Evolutionary conservation across 1,140 invertebrate genomes (phyloP).

Genomic region (Phenacoccus solenopsis): DNA sequence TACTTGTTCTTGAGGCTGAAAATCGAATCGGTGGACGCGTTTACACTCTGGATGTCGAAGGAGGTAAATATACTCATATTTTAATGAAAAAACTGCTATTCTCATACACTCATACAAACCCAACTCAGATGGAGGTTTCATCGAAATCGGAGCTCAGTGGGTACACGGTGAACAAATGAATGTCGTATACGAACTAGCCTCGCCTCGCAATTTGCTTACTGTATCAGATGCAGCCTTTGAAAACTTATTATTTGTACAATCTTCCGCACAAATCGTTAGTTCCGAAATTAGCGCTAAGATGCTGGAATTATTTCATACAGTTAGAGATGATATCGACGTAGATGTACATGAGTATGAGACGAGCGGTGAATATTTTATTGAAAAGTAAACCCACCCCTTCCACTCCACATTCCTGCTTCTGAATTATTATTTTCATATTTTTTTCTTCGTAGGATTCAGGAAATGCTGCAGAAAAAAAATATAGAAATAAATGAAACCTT

Average conservation of each 20-base stretch:
- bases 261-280: background rate
- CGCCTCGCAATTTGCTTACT: constrained; percentile 34
- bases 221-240: background rate
- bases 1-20: constrained; percentile 52
- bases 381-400: no score
- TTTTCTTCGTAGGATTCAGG: background rate
- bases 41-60: constrained; percentile 32
- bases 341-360: background rate
- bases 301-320: background rate
- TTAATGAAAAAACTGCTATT: background rate
- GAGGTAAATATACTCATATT: constrained; percentile 25
- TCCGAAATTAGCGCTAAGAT: background rate
- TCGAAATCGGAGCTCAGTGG: constrained; percentile 77
- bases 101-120: background rate
- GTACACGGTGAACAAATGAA: constrained; percentile 66
- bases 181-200: constrained; percentile 48
- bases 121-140: constrained; percentile 36
- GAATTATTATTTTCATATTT: no score
- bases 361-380: background rate
- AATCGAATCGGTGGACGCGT: constrained; percentile 56
- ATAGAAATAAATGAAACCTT: background rate
- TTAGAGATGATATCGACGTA: background rate
- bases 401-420: no score
- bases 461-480: background rate
- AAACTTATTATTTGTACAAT: background rate